phyloP scores from a whole-genome alignment of 2,113 vertebrate genomes.

The Rhinopomastus cyanomelas region DNA sequence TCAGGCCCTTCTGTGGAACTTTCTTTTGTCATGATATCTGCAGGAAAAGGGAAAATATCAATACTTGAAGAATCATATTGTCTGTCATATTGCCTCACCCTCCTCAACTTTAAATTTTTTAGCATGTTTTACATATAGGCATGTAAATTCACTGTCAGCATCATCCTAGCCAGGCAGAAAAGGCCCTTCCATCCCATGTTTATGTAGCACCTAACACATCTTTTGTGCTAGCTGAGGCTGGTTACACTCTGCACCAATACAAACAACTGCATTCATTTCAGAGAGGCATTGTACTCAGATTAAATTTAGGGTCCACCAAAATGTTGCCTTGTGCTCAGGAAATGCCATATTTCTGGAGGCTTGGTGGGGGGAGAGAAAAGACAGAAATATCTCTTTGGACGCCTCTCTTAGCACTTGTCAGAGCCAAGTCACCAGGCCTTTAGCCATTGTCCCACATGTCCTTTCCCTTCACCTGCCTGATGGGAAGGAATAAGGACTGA shows the following conservation, averaged over 20 bases:
- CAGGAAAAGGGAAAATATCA: not conserved
- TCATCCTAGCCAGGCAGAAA: not conserved
- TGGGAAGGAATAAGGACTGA: not conserved
- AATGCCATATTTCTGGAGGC: not conserved
- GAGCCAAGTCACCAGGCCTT: not conserved
- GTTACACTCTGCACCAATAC: not conserved
- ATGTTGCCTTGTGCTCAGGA: not conserved
- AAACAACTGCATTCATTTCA: not conserved
- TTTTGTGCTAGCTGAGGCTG: not conserved
- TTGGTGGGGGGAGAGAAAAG: not conserved
- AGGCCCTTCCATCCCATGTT: not conserved
- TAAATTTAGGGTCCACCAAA: not conserved
- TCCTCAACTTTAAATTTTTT: not conserved
- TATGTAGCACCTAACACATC: not conserved
- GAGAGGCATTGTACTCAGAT: not conserved
- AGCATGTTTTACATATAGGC: not conserved
- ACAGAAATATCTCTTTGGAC: not conserved
- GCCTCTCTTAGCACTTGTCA: not conserved
- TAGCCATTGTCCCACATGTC: rapidly evolving
- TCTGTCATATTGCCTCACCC: not conserved
- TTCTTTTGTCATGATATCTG: not conserved
- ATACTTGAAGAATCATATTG: not conserved
- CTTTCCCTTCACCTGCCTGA: not conserved
- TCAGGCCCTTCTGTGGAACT: not conserved
- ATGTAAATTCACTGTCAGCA: not conserved